Conservation (phyloP, 2,888 invertebrate genomes). For the Nysson spinosus region DNA sequence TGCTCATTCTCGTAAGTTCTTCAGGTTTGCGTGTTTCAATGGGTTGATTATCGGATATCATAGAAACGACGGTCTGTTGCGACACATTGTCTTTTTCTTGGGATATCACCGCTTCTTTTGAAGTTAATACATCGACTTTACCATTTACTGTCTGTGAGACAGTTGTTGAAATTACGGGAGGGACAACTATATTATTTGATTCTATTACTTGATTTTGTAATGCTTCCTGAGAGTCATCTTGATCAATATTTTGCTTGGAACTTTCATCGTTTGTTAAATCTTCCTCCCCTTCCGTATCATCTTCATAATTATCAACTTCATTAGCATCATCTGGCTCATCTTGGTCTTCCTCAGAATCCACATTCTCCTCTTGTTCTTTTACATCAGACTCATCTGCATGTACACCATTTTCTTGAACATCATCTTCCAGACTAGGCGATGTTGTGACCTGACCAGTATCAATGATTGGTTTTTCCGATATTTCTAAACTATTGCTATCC, state of each 20-base stretch:
- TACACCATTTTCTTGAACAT: conserved; percentile 56
- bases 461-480: conserved; percentile 79
- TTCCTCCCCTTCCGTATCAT: conserved; percentile 60
- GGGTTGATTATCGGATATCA: conserved; percentile 14
- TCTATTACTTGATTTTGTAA: conserved; percentile 37
- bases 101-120: conserved; percentile 17
- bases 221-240: conserved; percentile 60
- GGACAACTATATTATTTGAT: conserved; percentile 25
- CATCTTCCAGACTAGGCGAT: conserved; percentile 62
- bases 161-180: conserved; percentile 3
- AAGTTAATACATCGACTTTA: conserved; percentile 24
- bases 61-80: conserved; percentile 13
- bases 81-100: conserved; percentile 13
- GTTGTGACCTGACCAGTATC: conserved; percentile 79
- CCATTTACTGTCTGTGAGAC: conserved; percentile 32
- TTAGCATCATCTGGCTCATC: conserved; percentile 42
- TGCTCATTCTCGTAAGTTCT: conserved; percentile 4
- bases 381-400: conserved; percentile 62
- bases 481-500: conserved; percentile 82
- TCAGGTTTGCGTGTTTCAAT: conserved; percentile 19
- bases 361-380: conserved; percentile 62
- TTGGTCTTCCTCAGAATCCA: conserved; percentile 65
- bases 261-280: conserved; percentile 61
- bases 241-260: conserved; percentile 62
- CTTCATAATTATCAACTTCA: conserved; percentile 55